Base-by-base conservation (phyloP, 2,113 vertebrate species). In the Burhinus oedicnemus region DNA sequence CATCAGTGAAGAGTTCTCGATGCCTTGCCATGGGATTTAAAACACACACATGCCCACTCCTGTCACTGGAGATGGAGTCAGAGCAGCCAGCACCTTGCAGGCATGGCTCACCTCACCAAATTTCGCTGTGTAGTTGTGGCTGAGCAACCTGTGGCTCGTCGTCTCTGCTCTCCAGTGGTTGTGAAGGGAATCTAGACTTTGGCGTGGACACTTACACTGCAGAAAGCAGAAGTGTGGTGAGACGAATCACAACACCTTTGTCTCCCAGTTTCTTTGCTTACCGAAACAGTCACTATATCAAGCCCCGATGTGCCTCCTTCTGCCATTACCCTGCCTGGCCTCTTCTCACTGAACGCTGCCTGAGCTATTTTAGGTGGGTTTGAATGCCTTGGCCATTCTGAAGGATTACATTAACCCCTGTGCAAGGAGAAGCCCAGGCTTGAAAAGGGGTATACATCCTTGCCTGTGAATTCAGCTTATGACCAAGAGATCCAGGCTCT, bases 161-260 rank as follows among this genome's bases (percentile, higher is more conserved):
- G 3, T 4, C 65, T 27, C 15, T 25, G 9, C 49, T 38, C 22
- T 36, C 6, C 38, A 20, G 49, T 21, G 22, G 45, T 7, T 30
- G 23, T 21, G 23, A 71, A 54, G 27, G 40, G 40, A 74, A 13
- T n/a, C 55, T 42, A 12, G 60, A 14, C 36, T 36, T 30, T 16
- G 49, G 12, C 3, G 5, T 0, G 45, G 57, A 6, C 16, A 4
- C 44, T 57, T 7, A 5, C 12, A 11, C 7, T 15, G 20, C 11
- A 68, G 34, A 30, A 14, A 61, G 44, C 51, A n/a, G 42, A 25
- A 34, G 14, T 12, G 38, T 16, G 40, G 13, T 32, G 61, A 47
- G 62, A 42, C 19, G 13, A 61, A 76, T 22, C 30, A 20, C 32
- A 57, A 1, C 25, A 17, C 11, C 23, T 76, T 9, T 3, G 6